These are phyloP conservation scores for Gnathonemus longibarbis DNA, from an alignment of 2,113 vertebrate genomes.

Conservation along the genomic window DNA sequence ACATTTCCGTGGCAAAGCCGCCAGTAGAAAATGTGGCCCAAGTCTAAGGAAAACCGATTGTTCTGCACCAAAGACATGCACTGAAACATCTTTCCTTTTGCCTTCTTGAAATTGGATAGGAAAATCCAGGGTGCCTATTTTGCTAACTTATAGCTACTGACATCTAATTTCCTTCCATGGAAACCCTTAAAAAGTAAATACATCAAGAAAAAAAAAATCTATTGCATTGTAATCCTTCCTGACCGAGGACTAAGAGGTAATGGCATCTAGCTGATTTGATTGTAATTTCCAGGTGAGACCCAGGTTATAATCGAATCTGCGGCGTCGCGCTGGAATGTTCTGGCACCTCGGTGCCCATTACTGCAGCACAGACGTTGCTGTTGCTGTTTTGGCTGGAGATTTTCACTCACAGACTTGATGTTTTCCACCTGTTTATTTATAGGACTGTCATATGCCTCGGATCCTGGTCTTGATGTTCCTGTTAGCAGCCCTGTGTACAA, in stretches of 20 bases:
- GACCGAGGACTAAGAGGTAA: not conserved
- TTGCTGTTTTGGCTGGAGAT: not conserved
- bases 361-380: not conserved
- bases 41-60: not conserved
- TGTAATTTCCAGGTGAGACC: not conserved
- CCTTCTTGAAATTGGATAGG: not conserved
- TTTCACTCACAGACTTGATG: not conserved
- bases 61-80: not conserved
- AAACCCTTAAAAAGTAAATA: not conserved
- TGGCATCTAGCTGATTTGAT: not conserved
- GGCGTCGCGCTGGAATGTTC: not conserved
- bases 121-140: not conserved
- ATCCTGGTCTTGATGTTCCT: not conserved
- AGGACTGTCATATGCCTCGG: not conserved
- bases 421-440: not conserved
- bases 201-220: not conserved
- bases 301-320: not conserved
- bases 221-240: not conserved
- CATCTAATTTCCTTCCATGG: not conserved
- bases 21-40: not conserved
- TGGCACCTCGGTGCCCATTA: not conserved
- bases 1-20: not conserved
- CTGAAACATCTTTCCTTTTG: not conserved
- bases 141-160: not conserved
- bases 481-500: not conserved